Evolutionary conservation across 1,140 invertebrate genomes (phyloP), one percentile per base, ranked within the genome.

Genomic region (Diplogasteroides magnus): DNA sequence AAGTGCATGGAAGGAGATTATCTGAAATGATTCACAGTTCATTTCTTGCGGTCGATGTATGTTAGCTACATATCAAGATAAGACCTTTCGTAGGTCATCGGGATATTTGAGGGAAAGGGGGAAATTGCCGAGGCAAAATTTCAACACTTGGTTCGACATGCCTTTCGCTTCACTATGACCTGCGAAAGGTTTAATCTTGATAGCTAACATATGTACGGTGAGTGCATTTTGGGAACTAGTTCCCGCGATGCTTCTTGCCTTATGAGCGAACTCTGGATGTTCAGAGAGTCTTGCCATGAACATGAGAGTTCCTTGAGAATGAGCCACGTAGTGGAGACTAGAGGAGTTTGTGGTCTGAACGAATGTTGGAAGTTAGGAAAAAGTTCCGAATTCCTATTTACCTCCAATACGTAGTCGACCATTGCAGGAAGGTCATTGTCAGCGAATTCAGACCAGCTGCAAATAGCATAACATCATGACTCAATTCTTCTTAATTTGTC

Each of bases 371-470:
- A n/a, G n/a, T n/a, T n/a, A n/a, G n/a, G n/a, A n/a, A n/a, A n/a
- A n/a, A n/a, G n/a, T n/a, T n/a, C 37, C 37, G 19, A 11, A 11
- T 48, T 48, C 37, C 37, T n/a, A n/a, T n/a, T n/a, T 48, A 48
- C 19, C 19, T 48, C 37, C 19, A 90, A 73, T 1, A 89, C 85
- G 69, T 87, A 86, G 74, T 90, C 87, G 23, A 91, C 86, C 76
- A 87, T 86, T 0, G 89, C 88, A 29, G 89, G 88, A 19, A 89
- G 70, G 77, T 91, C 90, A 73, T 87, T 87, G 57, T 87, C 82
- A 56, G 88, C 90, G 84, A 91, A 90, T 84, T 92, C 89, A 69
- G 91, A 88, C 78, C 88, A 91, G 61, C 88, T 88, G 77, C 68
- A 83, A 78, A 23, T 31, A n/a, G 31, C 26, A 71, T 63, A 63